Percentiles rank a stretch among this genome's conserved stretches.
Evolutionary conservation across 2,113 vertebrate genomes (phyloP).

Genomic region (Micromys minutus): DNA sequence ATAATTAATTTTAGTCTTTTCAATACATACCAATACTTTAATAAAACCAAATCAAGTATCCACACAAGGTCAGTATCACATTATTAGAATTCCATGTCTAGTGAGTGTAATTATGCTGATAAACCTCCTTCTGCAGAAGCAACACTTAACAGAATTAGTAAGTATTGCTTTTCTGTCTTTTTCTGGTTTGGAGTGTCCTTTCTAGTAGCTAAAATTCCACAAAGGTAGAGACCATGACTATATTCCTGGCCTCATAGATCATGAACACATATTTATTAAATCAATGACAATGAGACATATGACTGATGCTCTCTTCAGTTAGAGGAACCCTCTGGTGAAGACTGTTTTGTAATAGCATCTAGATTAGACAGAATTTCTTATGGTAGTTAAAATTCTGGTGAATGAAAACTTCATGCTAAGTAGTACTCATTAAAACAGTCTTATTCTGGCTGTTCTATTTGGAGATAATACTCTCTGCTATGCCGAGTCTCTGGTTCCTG

Average conservation of each 20-base stretch:
- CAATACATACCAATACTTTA: not conserved
- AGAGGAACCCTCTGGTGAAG: not conserved
- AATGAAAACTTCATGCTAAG: not conserved
- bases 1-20: not conserved
- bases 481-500: not conserved
- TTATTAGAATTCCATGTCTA: constrained; percentile 20
- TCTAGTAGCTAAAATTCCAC: not conserved
- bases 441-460: not conserved
- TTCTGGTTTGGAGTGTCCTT: not conserved
- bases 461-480: not conserved
- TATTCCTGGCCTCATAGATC: not conserved
- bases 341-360: not conserved
- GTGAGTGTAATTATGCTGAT: not conserved
- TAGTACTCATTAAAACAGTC: not conserved
- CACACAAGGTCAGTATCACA: not conserved
- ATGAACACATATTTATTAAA: not conserved
- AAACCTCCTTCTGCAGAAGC: not conserved
- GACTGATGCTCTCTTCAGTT: not conserved
- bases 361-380: not conserved
- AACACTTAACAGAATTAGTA: not conserved
- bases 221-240: not conserved
- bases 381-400: not conserved
- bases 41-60: not conserved
- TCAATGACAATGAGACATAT: not conserved
- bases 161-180: not conserved